Base-by-base conservation (phyloP, 2,113 vertebrate genomes). In the Corythornis madagascariensis region DNA sequence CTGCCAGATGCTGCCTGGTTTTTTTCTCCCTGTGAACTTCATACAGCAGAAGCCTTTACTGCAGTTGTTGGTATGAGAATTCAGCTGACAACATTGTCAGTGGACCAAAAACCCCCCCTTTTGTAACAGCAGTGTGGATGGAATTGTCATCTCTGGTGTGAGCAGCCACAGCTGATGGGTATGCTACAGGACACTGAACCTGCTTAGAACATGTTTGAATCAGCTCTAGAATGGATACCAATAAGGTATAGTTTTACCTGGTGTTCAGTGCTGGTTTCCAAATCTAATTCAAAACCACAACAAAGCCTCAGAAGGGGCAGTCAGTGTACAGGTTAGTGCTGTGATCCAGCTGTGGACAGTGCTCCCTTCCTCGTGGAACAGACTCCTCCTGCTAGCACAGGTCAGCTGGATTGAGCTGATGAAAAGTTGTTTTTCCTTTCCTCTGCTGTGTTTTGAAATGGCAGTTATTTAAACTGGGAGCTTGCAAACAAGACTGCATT, bases 401-500 rank as follows among this genome's bases (percentile, higher is more conserved):
- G 29, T 45, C 42, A 6, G 15, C 40, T 28, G 53, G 16, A 52
- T 66, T 52, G 40, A 13, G 55, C 4, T 80, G 71, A 77, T 66
- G 47, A 94, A 73, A 18, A 35, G 73, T 82, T 90, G 67, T 26
- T 76, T 87, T 90, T 84, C 52, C 38, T 91, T 92, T 61, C 64
- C 75, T 89, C 10, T 1, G 82, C 64, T 67, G 56, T 38, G 52
- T 42, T 80, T 95, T 86, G 94, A 88, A 92, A 65, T 55, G 88
- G 43, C 4, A 4, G 61, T 85, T 79, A 45, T 85, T 92, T 91
- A 78, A 95, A 92, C 71, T 69, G 89, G 64, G 43, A 92, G 56
- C 82, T 91, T 69, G 79, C 88, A 94, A 95, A 96, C 79, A 92
- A 92, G 91, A 74, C 84, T 65, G 22, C 57, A 28, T 89, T 84